A percentile compares a stretch with the other conserved stretches of the same genome.
These are phyloP conservation scores for Clarias platycephalus DNA, from an alignment of 2,797 vertebrate genomes.

Conservation along the genomic window DNA sequence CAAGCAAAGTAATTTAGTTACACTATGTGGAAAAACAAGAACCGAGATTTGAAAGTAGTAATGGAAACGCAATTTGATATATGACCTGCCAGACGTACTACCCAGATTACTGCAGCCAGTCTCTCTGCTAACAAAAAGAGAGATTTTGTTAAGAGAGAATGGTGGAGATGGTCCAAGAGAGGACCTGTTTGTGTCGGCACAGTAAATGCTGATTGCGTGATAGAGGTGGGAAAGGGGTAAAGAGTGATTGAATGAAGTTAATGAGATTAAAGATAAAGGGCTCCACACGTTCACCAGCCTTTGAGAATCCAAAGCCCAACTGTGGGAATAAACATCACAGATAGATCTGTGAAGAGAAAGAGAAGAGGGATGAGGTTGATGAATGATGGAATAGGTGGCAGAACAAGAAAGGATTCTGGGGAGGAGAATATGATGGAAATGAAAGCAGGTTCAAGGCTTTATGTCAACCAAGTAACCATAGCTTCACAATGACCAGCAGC, in stretches of 20 bases:
- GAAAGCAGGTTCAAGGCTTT: slow-evolving; percentile 28
- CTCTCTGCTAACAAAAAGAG: slow-evolving; percentile 10
- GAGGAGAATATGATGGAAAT: slow-evolving; percentile 38
- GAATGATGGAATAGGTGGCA: not conserved
- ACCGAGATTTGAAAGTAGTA: slow-evolving; percentile 7
- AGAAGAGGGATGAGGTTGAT: slow-evolving; percentile 29
- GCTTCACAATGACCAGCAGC: slow-evolving; percentile 24
- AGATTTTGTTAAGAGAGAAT: slow-evolving; percentile 5
- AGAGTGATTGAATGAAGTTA: slow-evolving; percentile 8
- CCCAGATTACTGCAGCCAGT: not conserved
- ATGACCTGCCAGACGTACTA: not conserved
- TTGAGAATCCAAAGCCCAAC: slow-evolving; percentile 59
- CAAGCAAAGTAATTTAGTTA: not conserved
- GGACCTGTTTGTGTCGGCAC: not conserved
- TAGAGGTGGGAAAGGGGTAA: slow-evolving; percentile 5
- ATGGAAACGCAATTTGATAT: slow-evolving; percentile 20
- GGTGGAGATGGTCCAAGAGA: not conserved
- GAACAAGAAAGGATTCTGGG: slow-evolving; percentile 29
- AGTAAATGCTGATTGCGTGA: not conserved
- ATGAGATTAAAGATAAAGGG: slow-evolving; percentile 12
- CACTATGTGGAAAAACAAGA: slow-evolving; percentile 10
- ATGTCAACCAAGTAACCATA: slow-evolving; percentile 54
- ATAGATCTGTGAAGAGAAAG: slow-evolving; percentile 27
- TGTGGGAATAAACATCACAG: slow-evolving; percentile 27
- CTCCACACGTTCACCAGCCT: slow-evolving; percentile 39